Evolutionary conservation across 2,797 vertebrate genomes (phyloP).

Genomic region (Limosa lapponica): DNA sequence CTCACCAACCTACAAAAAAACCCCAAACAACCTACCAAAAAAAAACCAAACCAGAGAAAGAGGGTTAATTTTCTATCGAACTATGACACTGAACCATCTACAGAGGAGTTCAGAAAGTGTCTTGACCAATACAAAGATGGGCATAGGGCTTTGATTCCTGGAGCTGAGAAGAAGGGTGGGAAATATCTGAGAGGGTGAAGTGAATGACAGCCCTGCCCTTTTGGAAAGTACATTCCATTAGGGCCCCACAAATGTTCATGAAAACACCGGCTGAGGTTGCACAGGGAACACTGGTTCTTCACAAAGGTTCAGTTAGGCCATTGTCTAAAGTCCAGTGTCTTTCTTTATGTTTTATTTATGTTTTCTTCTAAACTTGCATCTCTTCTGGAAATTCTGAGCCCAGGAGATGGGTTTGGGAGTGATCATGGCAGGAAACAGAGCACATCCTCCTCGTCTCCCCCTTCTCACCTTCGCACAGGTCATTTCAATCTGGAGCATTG

Average conservation of each 20-base stretch:
- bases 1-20: neutral
- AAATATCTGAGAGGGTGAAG: neutral
- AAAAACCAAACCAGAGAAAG: neutral
- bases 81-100: neutral
- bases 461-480: neutral
- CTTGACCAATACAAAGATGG: neutral
- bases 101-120: neutral
- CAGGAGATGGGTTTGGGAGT: neutral
- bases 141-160: neutral
- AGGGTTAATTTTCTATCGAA: neutral
- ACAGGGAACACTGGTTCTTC: neutral
- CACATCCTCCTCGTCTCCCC: rapidly evolving
- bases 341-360: neutral
- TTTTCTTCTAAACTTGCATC: neutral
- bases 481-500: neutral
- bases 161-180: neutral
- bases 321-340: neutral
- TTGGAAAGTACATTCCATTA: neutral
- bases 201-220: neutral
- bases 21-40: neutral
- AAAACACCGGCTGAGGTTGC: neutral
- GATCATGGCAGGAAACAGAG: neutral
- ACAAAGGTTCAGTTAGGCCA: neutral
- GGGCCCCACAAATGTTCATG: neutral
- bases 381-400: neutral